phyloP scores from a whole-genome alignment of 1,140 invertebrate species.

The Bombus superbus region DNA sequence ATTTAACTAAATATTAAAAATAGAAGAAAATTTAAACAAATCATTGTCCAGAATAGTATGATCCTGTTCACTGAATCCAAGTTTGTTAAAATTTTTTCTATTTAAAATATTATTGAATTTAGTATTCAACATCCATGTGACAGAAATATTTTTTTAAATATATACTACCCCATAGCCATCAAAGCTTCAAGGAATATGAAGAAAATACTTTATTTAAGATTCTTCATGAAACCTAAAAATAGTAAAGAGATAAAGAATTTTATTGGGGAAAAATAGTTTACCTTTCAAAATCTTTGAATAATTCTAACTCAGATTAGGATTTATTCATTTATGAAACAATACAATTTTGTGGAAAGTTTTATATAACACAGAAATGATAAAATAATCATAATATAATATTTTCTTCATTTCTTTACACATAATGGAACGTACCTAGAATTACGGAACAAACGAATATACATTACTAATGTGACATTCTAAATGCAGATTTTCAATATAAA shows the following conservation, averaged over 20 bases:
- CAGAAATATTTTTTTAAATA: slow-evolving; percentile 54
- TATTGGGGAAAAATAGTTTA: neutral
- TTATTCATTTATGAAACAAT: slow-evolving; percentile 38
- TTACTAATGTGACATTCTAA: slow-evolving; percentile 36
- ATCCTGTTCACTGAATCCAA: slow-evolving; percentile 19
- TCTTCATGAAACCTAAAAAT: slow-evolving; percentile 20
- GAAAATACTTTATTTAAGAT: slow-evolving; percentile 45
- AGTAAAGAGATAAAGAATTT: neutral
- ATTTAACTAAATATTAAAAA: slow-evolving; percentile 68
- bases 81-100: slow-evolving; percentile 57
- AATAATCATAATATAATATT: slow-evolving; percentile 6
- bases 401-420: slow-evolving; percentile 24
- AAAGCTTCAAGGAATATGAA: slow-evolving; percentile 33
- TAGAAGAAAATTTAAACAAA: slow-evolving; percentile 52
- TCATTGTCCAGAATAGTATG: slow-evolving; percentile 21
- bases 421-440: slow-evolving; percentile 36
- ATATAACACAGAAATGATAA: neutral
- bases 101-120: slow-evolving; percentile 62
- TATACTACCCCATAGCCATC: slow-evolving; percentile 59
- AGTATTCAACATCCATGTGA: slow-evolving; percentile 54
- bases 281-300: neutral
- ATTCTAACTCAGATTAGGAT: slow-evolving; percentile 23
- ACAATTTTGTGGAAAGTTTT: slow-evolving; percentile 15
- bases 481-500: slow-evolving; percentile 51
- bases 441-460: slow-evolving; percentile 17